These are phyloP conservation scores for Acrobasis repandana DNA, from an alignment of 2,888 invertebrate species.

Conservation along the genomic window DNA sequence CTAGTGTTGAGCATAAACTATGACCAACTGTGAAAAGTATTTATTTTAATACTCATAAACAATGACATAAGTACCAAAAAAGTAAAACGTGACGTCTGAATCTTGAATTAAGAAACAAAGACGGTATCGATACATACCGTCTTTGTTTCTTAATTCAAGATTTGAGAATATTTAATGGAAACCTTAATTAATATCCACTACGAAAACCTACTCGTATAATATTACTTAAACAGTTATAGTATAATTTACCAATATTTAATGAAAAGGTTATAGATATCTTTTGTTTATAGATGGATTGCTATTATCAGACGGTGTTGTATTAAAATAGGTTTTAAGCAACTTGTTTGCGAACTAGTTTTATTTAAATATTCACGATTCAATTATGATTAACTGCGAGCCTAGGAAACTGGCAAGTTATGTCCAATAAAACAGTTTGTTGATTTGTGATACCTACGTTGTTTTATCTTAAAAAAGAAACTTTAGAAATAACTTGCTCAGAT, in stretches of 20 bases:
- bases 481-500: too few relatives aligned
- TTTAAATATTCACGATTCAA: conserved; percentile 16
- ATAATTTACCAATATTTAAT: conserved; percentile 6
- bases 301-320: not conserved
- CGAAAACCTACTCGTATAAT: too few relatives aligned
- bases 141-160: too few relatives aligned
- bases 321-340: conserved; percentile 2
- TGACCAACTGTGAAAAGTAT: too few relatives aligned
- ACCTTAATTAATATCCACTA: not conserved
- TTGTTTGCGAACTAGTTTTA: conserved; percentile 16
- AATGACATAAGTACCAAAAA: too few relatives aligned
- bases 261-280: conserved; percentile 10
- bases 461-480: not conserved
- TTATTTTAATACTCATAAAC: too few relatives aligned
- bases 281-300: conserved; percentile 13
- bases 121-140: not conserved
- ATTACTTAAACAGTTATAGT: not conserved
- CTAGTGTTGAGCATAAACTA: too few relatives aligned
- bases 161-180: not conserved
- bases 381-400: conserved; percentile 13
- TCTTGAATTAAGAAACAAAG: not conserved
- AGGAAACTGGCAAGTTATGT: not conserved
- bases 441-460: not conserved
- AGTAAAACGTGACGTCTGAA: too few relatives aligned
- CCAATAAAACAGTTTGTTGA: not conserved